These are phyloP conservation scores for Achlya flavicornis DNA, from an alignment of 2,888 invertebrate species.

Conservation along the genomic window DNA sequence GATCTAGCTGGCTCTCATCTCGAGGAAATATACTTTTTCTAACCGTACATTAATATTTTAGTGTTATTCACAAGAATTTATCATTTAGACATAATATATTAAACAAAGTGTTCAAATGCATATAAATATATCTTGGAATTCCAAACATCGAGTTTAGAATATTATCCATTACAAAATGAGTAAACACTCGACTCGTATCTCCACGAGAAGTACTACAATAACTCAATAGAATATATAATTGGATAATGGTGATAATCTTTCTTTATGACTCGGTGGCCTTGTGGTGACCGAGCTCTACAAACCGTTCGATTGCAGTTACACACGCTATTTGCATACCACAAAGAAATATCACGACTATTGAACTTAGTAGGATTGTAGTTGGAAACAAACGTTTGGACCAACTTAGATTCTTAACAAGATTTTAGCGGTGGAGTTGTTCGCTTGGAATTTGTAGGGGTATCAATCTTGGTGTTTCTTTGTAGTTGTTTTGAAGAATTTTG, in stretches of 20 bases:
- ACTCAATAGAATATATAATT: constrained; percentile 69
- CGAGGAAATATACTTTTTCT: not conserved
- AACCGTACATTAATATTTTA: not conserved
- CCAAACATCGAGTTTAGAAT: not conserved
- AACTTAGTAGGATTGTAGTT: constrained; percentile 19
- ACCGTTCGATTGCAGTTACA: constrained; percentile 28
- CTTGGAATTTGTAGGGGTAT: not conserved
- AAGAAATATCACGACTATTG: constrained; percentile 16
- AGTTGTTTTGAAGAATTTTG: not conserved
- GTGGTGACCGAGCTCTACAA: constrained; percentile 49
- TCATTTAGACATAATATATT: not conserved
- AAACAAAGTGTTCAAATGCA: not conserved
- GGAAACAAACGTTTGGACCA: constrained; percentile 42
- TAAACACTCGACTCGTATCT: constrained; percentile 39
- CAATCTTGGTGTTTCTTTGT: constrained; percentile 21
- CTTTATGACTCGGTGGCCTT: constrained; percentile 59
- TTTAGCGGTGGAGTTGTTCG: not conserved
- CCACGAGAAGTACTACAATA: constrained; percentile 58
- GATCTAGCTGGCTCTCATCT: not conserved
- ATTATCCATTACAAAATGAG: constrained; percentile 16
- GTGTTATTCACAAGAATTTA: not conserved
- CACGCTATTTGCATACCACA: constrained; percentile 17
- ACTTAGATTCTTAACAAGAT: constrained; percentile 18
- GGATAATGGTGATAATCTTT: constrained; percentile 74
- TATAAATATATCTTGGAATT: not conserved